phyloP scores from a whole-genome alignment of 2,797 vertebrate genomes.

The Parauchenoglanis ngamensis region DNA sequence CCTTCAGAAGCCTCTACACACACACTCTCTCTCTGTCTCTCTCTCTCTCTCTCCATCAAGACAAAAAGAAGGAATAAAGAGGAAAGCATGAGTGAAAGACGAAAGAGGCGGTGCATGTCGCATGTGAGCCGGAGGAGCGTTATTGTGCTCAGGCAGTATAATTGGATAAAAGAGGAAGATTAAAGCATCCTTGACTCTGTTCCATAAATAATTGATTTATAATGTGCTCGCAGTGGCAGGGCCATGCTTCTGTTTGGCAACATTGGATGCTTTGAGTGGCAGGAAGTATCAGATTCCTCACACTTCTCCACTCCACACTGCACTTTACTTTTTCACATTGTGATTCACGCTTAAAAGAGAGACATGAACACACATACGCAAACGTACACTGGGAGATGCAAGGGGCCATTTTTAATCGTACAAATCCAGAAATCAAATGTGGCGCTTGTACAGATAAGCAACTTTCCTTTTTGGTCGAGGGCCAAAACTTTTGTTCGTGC shows the following conservation, averaged over 20 bases:
- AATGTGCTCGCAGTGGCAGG: slow-evolving; percentile 81
- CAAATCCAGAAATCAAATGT: slow-evolving; percentile 5
- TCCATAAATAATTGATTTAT: slow-evolving; percentile 84
- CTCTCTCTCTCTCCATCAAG: slow-evolving; percentile 49
- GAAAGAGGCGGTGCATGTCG: slow-evolving; percentile 63
- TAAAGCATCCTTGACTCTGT: slow-evolving; percentile 78
- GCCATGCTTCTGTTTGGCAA: slow-evolving; percentile 76
- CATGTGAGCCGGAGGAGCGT: slow-evolving; percentile 73
- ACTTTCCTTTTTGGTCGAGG: neutral
- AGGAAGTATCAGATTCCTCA: slow-evolving; percentile 72
- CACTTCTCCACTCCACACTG: slow-evolving; percentile 69
- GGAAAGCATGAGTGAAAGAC: slow-evolving; percentile 56
- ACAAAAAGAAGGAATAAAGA: slow-evolving; percentile 45
- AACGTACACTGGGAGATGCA: neutral
- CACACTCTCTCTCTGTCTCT: slow-evolving; percentile 49
- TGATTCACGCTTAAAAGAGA: slow-evolving; percentile 76
- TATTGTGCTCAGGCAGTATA: slow-evolving; percentile 80
- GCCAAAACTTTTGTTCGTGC: slow-evolving; percentile 61
- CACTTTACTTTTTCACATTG: slow-evolving; percentile 75
- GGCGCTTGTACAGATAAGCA: neutral
- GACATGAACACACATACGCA: slow-evolving; percentile 71
- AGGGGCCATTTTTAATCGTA: neutral
- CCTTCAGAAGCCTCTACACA: slow-evolving; percentile 72
- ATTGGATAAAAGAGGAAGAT: slow-evolving; percentile 85
- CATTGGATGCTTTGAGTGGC: slow-evolving; percentile 76